phyloP scores from a whole-genome alignment of 2,888 invertebrate species.

The Carabus problematicus region DNA sequence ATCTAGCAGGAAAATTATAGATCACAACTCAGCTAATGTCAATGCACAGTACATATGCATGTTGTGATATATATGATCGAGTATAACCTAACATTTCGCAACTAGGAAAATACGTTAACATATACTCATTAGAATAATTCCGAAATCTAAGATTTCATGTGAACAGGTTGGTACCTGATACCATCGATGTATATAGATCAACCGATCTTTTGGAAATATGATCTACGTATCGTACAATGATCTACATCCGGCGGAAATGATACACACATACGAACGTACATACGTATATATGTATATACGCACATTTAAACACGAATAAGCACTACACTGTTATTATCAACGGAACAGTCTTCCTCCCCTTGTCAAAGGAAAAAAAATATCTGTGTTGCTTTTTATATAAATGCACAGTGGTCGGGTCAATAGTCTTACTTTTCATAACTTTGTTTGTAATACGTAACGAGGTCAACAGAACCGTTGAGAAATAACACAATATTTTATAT shows the following conservation, averaged over 20 bases:
- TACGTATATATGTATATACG: constrained; percentile 8
- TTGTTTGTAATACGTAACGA: no score
- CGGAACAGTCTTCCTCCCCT: constrained; percentile 50
- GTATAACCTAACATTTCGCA: no score
- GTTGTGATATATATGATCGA: no score
- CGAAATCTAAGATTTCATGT: no score
- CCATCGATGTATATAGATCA: constrained; percentile 24
- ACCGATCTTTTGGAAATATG: constrained; percentile 39
- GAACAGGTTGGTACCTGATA: constrained; percentile 19
- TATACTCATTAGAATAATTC: no score
- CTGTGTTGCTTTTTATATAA: constrained; percentile 32
- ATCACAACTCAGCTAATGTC: no score
- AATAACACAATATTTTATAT: no score
- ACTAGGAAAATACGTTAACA: no score
- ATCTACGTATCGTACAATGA: constrained; percentile 54
- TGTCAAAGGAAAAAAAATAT: constrained; percentile 12
- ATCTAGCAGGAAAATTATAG: no score
- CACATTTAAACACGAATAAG: constrained; percentile 30
- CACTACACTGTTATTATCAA: constrained; percentile 54
- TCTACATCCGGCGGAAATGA: constrained; percentile 56
- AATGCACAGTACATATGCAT: no score
- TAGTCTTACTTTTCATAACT: no score
- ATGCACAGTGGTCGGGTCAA: not conserved
- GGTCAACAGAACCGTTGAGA: no score
- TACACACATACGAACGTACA: constrained; percentile 46